phyloP scores from a whole-genome alignment of 1,140 invertebrate genomes.

The Littorina saxatilis region DNA sequence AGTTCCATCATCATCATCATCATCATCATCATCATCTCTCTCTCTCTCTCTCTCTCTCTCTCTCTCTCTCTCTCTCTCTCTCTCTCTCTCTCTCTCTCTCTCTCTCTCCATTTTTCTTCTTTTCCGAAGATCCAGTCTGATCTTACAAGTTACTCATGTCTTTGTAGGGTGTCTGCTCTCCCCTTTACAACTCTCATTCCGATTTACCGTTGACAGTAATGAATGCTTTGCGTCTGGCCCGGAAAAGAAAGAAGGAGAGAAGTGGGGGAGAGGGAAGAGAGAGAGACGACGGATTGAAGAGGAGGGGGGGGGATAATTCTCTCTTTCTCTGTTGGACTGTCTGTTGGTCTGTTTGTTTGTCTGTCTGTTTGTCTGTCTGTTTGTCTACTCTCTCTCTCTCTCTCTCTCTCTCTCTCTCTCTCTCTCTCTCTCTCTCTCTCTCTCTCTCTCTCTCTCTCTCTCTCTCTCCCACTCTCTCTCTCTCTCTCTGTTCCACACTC shows the following conservation, averaged over 20 bases:
- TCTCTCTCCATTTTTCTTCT: too few species aligned
- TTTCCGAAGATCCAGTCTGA: neutral
- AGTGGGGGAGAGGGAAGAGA: too few species aligned
- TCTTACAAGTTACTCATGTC: constrained; percentile 15
- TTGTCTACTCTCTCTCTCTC: constrained; percentile 29
- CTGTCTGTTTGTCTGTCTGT: neutral
- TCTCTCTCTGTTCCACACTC: too few species aligned
- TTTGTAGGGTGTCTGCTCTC: neutral
- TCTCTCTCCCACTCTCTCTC: too few species aligned
- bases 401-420: constrained; percentile 22
- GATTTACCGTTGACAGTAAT: too few species aligned
- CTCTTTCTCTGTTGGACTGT: neutral
- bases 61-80: neutral
- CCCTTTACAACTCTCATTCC: constrained; percentile 17
- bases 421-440: constrained; percentile 13
- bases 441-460: constrained; percentile 14
- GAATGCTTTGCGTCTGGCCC: too few species aligned
- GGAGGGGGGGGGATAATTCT: too few species aligned
- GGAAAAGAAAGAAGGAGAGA: too few species aligned
- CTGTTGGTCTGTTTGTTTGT: neutral
- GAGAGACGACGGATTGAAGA: too few species aligned
- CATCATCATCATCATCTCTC: neutral
- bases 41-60: neutral
- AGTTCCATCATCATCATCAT: neutral
- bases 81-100: constrained; percentile 12